Evolutionary conservation across 2,113 vertebrate genomes (phyloP), one percentile per base, ranked within the genome.

Genomic region (Ailurus styani): DNA sequence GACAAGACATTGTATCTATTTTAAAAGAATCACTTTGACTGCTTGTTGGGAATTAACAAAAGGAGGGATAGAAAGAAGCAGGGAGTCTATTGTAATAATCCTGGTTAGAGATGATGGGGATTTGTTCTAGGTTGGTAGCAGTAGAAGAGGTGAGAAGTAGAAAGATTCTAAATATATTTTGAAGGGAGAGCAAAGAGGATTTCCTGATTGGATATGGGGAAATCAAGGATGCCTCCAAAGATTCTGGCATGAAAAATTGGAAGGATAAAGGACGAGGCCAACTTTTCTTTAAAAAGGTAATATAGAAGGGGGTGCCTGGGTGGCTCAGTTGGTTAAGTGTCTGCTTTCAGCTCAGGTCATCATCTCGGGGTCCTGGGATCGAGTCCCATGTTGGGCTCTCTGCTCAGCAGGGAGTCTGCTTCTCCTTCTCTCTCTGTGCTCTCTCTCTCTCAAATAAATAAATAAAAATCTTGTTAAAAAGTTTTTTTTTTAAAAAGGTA

Each of bases 151-250:
- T 88, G 47, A 57, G 37, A 40, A 77, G 50, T 54, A 50, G 29
- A 66, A 97, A 72, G 62, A 89, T 60, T 91, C 60, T 81, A 91
- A 95, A 87, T 85, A 27, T 91, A 87, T 79, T 87, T 66, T 50
- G 31, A 78, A 87, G 77, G 60, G 42, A 79, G 70, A 85, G 54
- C 68, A 40, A 91, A 84, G 81, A 77, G 85, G n/a, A n/a, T n/a
- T n/a, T n/a, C n/a, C n/a, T n/a, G n/a, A n/a, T n/a, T n/a, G n/a
- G n/a, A n/a, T n/a, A n/a, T n/a, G n/a, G n/a, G n/a, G 31, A 25
- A 85, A n/a, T 75, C 83, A 68, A 78, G 52, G 66, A 68, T 77
- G 6, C 45, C 17, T 42, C n/a, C 11, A 79, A 73, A 62, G 34
- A 72, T 79, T 73, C 50, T 82, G 42, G 37, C 31, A 72, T 47